Evolutionary conservation across 1,140 invertebrate species (phyloP).

Genomic region (Drosophila azteca): DNA sequence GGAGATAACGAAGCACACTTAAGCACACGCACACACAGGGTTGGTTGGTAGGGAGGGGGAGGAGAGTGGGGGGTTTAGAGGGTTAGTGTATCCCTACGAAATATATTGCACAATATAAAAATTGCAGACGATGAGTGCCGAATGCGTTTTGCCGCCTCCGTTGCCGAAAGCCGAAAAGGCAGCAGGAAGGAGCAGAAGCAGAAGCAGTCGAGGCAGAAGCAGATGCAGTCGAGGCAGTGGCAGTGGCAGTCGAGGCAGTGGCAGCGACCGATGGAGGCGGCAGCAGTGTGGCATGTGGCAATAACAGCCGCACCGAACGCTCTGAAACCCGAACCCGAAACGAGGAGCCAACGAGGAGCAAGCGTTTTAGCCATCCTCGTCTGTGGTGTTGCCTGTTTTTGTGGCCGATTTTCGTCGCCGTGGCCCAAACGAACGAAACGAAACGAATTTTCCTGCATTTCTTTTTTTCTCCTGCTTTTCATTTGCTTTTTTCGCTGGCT

Average conservation of each 20-base stretch:
- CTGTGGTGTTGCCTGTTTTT: constrained; percentile 58
- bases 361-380: constrained; percentile 42
- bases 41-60: constrained; percentile 6
- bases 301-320: constrained; percentile 27
- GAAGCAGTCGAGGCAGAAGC: not conserved
- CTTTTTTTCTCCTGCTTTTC: constrained; percentile 27
- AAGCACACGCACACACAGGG: constrained; percentile 65
- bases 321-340: constrained; percentile 43
- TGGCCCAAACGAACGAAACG: constrained; percentile 43
- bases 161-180: constrained; percentile 68
- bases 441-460: constrained; percentile 59
- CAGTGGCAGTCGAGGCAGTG: not conserved
- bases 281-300: no score
- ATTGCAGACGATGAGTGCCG: constrained; percentile 78
- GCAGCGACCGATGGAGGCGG: not conserved
- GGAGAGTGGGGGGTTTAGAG: not conserved
- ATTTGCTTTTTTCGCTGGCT: constrained; percentile 17
- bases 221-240: not conserved
- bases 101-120: constrained; percentile 82
- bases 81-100: constrained; percentile 66
- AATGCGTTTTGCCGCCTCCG: constrained; percentile 43
- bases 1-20: constrained; percentile 81
- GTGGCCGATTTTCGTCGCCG: constrained; percentile 77
- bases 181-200: constrained; percentile 61
- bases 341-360: constrained; percentile 75